Evolutionary conservation across 2,888 invertebrate species (phyloP), one percentile per base, ranked within the genome.

Genomic region (Antheraea assamensis): DNA sequence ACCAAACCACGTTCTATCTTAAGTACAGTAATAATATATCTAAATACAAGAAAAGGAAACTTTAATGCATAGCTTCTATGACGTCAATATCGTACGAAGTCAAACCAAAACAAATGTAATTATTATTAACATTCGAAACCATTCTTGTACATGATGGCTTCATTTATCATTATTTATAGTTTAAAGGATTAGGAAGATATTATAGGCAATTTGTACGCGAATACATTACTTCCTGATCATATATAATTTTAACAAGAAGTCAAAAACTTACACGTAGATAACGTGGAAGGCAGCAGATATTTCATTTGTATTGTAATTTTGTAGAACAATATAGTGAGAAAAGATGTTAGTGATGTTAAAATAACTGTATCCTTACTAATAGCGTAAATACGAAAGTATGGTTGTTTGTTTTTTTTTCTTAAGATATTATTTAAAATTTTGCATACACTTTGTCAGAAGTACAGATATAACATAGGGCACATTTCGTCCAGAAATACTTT

Each of bases 141-240:
- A 35, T 68, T 68, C 21, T 68, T 68, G 66, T 68, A 68, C n/a
- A 35, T 68, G 31, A 68, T 68, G 66, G 66, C 66, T 35, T 68
- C 35, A 68, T 68, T 68, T 68, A 68, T 68, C 31, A 35, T 5
- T 61, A 61, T 61, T 61, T 61, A 61, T 61, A 61, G 27, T 27
- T 61, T 61, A 24, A 61, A 61, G 15, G 10, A 61, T 17, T 27
- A 61, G 27, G 61, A 61, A 27, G 27, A 27, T 27, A 61, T 27
- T 27, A 61, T 61, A 15, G 27, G 15, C 27, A 61, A 61, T 61
- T 61, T 8, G 27, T 15, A 17, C 15, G 55, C 27, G 15, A 61
- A 61, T 61, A 27, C 4, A 61, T 61, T 61, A 10, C 27, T 61
- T 61, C n/a, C 27, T 61, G 27, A 61, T 61, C 24, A 61, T 61